These are phyloP conservation scores for Metacarcinus magister DNA, from an alignment of 2,888 invertebrate species.

Conservation along the genomic window DNA sequence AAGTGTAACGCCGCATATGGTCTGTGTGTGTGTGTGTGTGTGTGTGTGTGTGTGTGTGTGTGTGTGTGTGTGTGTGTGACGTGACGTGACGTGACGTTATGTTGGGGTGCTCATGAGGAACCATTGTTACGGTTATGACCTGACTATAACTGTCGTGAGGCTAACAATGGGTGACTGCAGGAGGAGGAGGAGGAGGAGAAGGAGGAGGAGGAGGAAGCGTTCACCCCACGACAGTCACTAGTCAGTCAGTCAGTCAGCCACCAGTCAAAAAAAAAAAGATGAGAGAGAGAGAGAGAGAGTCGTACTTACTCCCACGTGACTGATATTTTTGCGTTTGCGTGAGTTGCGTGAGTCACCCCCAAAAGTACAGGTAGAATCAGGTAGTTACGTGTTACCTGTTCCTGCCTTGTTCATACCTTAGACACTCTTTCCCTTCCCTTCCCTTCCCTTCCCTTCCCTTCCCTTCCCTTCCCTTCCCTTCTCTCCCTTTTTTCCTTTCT, in stretches of 20 bases:
- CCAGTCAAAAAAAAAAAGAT: too few species aligned
- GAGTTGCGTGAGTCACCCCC: too few species aligned
- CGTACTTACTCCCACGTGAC: too few species aligned
- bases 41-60: slow-evolving; percentile 22
- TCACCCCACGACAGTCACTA: background rate
- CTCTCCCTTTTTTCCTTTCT: background rate
- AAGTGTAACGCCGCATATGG: too few species aligned
- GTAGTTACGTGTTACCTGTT: background rate
- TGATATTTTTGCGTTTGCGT: too few species aligned
- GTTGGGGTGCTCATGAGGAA: background rate
- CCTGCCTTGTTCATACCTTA: background rate
- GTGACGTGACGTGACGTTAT: background rate
- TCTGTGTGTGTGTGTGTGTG: background rate
- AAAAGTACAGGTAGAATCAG: too few species aligned
- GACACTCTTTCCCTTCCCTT: background rate
- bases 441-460: background rate
- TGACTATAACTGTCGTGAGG: background rate
- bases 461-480: background rate
- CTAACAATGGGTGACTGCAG: background rate
- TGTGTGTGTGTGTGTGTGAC: background rate
- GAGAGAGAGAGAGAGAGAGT: too few species aligned
- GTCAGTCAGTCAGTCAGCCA: too few species aligned
- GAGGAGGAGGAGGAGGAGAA: slow-evolving; percentile 26
- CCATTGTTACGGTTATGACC: background rate
- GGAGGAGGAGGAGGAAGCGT: background rate